Base-by-base conservation (phyloP, 2,888 invertebrate species). In the Nomada hirtipes region DNA sequence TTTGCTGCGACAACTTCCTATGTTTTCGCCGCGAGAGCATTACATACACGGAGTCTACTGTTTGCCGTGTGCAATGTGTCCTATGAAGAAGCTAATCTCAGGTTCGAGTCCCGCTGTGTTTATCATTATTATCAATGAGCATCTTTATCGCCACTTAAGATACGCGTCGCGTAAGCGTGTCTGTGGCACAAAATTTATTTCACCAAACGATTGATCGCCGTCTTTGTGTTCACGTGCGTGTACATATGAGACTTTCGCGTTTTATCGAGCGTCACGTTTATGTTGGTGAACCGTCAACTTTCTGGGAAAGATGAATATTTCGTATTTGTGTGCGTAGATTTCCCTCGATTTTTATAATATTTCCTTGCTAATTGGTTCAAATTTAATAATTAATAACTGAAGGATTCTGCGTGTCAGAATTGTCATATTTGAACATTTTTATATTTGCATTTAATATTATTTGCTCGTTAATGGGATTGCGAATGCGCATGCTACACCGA, bases 71-170 rank as follows among this genome's bases (percentile, higher is more conserved):
- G 69, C 59, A 57, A 50, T 44, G 42, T 29, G 47, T 13, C 26
- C 60, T 53, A 55, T 23, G 50, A 26, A 15, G 47, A 47, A 47
- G 47, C 15, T 47, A 15, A 47, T 47, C 47, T 47, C 15, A 47
- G 47, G 15, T 15, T 15, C n/a, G 42, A 29, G 1, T 18, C 70
- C 26, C 29, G n/a, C 26, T 61, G 42, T 59, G 29, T 67, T 83
- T 86, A 79, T 84, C 84, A 36, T 57, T 52, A 71, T 79, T 86
- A 79, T 84, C 81, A 79, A 74, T 72, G 67, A 75, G 68, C 47
- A 60, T 60, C 74, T 68, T 81, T 83, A 76, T 79, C 76, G 47
- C 15, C 10, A 13, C 36, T 68, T 29, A 57, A 79, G 84, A 85
- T 87, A 87, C 42, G 60, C 29, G 74, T 59, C 53, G 59, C 60